Evolutionary conservation across 2,113 vertebrate species (phyloP), one percentile per base, ranked within the genome.

Genomic region (Tamias sibiricus): DNA sequence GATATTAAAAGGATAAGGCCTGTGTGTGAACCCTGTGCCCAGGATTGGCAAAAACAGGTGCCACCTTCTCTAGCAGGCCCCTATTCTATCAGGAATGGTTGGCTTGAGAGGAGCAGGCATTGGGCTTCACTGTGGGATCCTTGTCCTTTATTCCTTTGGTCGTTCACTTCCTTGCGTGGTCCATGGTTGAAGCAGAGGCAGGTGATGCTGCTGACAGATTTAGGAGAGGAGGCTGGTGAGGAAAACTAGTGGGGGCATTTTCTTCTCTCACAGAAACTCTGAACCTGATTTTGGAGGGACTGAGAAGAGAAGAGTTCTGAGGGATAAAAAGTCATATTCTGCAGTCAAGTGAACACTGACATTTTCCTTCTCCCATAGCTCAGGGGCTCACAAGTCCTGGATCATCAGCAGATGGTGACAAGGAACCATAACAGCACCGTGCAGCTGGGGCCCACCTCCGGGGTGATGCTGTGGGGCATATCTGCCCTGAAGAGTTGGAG

Each of bases 371-470:
- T 1, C 13, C 20, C 30, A n/a, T 52, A 49, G 20, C 7, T 22
- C 6, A 0, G 8, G 44, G 20, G 7, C 0, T 35, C 37, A 4
- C 40, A 16, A 9, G 35, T 10, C 57, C 17, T 4, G 10, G 0
- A 5, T 4, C 40, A 8, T 11, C n/a, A 3, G 14, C 7, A 17
- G 16, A 35, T 19, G 16, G 66, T n/a, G 6, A 16, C 0, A 0
- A n/a, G 66, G 14, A 30, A 69, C 66, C 66, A 35, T 30, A n/a
- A n/a, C 2, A 14, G 35, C 66, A 69, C 32, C 2, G 0, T 5
- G 16, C 32, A n/a, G 32, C 66, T 69, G 35, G 1, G 35, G 35
- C 30, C 64, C 32, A 11, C 12, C 11, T 66, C 64, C 26, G 9
- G 64, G 28, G 10, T 66, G 30, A 66, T 12, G 24, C 28, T 32